Evolutionary conservation across 2,888 invertebrate species (phyloP).

Genomic region (Leuctra nigra): DNA sequence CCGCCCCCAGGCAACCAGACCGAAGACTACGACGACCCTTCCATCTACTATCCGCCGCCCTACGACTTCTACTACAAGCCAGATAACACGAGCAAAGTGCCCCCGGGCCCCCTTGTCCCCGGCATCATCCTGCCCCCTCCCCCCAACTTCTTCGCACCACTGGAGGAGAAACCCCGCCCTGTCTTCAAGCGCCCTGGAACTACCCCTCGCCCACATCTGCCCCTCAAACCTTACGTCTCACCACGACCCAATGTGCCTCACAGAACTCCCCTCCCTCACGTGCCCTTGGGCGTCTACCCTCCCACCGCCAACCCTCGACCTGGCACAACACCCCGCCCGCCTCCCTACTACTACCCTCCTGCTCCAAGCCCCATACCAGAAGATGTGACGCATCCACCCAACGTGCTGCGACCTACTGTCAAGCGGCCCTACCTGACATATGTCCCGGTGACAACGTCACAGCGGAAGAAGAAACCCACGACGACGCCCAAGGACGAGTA

Average conservation of each 20-base stretch:
- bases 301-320: slow-evolving; percentile 22
- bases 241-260: slow-evolving; percentile 16
- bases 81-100: slow-evolving; percentile 67
- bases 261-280: slow-evolving; percentile 25
- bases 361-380: slow-evolving; percentile 5
- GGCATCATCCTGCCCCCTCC: slow-evolving; percentile 85
- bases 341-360: slow-evolving; percentile 2
- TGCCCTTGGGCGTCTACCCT: slow-evolving; percentile 21
- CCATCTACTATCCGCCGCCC: slow-evolving; percentile 85
- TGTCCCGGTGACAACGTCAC: slow-evolving; percentile 17
- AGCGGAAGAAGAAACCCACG: slow-evolving; percentile 26
- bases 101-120: slow-evolving; percentile 80
- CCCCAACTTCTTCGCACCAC: slow-evolving; percentile 74
- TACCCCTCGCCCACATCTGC: slow-evolving; percentile 42
- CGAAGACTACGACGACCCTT: slow-evolving; percentile 84
- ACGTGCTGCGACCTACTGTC: slow-evolving; percentile 6
- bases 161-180: slow-evolving; percentile 40
- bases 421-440: slow-evolving; percentile 15
- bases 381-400: not conserved
- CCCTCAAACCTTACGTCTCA: slow-evolving; percentile 42
- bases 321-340: not conserved
- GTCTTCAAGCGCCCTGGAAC: slow-evolving; percentile 39
- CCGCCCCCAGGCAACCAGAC: slow-evolving; percentile 54
- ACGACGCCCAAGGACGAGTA: slow-evolving; percentile 35
- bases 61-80: slow-evolving; percentile 83